Percentiles rank a stretch among this genome's conserved stretches.
phyloP scores from a whole-genome alignment of 2,797 vertebrate genomes.

The Rhynchotus rufescens region DNA sequence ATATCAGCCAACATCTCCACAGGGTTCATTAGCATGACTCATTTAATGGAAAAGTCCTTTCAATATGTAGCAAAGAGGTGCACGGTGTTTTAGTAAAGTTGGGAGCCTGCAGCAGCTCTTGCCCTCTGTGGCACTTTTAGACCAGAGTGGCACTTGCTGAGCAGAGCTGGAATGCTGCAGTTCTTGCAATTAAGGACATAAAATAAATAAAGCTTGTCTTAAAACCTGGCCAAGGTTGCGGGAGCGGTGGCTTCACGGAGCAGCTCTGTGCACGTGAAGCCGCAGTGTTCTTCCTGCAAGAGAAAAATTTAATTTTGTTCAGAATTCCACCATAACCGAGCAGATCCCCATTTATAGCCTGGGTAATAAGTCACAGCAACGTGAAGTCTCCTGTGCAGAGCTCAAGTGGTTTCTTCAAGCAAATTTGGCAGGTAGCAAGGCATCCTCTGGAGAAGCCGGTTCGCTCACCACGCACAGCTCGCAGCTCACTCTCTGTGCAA shows the following conservation, averaged over 20 bases:
- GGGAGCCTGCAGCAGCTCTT: background rate
- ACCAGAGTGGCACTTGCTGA: rapidly evolving
- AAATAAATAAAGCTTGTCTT: background rate
- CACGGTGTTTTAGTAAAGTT: background rate
- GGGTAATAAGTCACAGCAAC: slow-evolving; percentile 58
- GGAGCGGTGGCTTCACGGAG: background rate
- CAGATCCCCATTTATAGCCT: slow-evolving; percentile 26
- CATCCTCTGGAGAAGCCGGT: slow-evolving; percentile 16
- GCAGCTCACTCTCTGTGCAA: background rate
- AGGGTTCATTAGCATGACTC: background rate
- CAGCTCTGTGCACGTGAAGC: background rate
- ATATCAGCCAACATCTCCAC: background rate
- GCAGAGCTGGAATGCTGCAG: background rate
- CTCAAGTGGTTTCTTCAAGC: slow-evolving; percentile 57
- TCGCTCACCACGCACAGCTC: background rate
- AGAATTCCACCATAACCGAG: slow-evolving; percentile 33
- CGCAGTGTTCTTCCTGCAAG: slow-evolving; percentile 8
- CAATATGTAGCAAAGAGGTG: background rate
- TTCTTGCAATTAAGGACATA: rapidly evolving
- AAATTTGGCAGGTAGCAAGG: slow-evolving; percentile 60
- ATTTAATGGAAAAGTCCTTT: background rate
- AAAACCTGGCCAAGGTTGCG: background rate
- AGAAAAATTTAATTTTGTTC: slow-evolving; percentile 52
- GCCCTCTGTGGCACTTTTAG: background rate
- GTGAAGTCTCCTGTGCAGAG: slow-evolving; percentile 7